Conservation (phyloP, 2,888 invertebrate species). For the Pollenia griseotomentosa region DNA sequence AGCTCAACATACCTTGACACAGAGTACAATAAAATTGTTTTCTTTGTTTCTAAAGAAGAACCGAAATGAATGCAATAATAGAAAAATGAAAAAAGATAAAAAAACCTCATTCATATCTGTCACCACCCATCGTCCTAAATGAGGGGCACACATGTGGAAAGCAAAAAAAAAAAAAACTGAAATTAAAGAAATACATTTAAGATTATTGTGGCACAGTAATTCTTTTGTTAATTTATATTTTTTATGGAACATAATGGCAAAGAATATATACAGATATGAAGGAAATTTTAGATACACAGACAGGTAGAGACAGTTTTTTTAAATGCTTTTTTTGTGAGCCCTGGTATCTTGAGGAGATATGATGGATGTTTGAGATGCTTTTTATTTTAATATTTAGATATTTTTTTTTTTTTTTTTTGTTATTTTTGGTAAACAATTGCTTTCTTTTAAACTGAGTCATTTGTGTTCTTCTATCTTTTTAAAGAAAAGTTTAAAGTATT, state of each 20-base stretch:
- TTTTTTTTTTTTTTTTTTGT: background rate
- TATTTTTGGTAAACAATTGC: no score
- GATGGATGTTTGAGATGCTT: background rate
- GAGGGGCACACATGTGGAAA: background rate
- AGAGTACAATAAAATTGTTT: constrained; percentile 1
- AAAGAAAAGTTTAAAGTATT: no score
- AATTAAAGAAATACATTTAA: background rate
- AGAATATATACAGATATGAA: background rate
- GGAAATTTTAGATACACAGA: background rate
- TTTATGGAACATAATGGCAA: background rate
- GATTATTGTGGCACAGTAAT: background rate
- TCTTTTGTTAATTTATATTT: background rate
- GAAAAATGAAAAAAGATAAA: background rate
- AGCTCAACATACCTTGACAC: background rate
- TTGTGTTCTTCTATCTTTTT: no score
- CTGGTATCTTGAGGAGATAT: background rate
- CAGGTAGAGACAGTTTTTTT: background rate
- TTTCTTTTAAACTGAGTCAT: no score
- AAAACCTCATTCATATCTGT: background rate
- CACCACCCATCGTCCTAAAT: background rate
- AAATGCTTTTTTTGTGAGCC: background rate
- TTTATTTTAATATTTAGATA: background rate
- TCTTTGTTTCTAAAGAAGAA: background rate
- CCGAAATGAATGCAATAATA: background rate
- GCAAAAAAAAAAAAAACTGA: background rate